A percentile compares a stretch with the other conserved stretches of the same genome.
Conservation (phyloP, 2,888 invertebrate species). For the Lymantria monacha region DNA sequence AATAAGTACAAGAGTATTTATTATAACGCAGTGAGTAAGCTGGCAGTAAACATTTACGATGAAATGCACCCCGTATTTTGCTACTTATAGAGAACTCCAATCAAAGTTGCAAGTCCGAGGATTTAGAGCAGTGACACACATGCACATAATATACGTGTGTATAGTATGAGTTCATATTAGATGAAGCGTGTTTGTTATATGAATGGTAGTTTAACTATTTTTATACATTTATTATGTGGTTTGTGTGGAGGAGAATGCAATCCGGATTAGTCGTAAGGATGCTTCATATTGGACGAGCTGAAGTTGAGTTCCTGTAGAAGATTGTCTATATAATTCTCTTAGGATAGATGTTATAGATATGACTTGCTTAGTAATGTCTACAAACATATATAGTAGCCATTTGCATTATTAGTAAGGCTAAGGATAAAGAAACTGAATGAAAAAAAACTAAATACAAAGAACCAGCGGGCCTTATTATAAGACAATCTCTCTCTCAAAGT, state of each 20-base stretch:
- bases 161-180: slow-evolving; percentile 16
- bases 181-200: slow-evolving; percentile 4
- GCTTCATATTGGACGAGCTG: background rate
- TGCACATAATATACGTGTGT: slow-evolving; percentile 16
- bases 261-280: background rate
- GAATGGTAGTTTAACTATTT: background rate
- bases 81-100: slow-evolving; percentile 40
- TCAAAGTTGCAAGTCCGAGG: slow-evolving; percentile 57
- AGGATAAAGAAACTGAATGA: too few species aligned
- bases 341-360: too few species aligned
- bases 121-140: slow-evolving; percentile 37
- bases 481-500: too few species aligned
- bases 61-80: slow-evolving; percentile 32
- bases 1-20: slow-evolving; percentile 13
- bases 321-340: too few species aligned
- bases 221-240: too few species aligned
- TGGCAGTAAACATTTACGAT: slow-evolving; percentile 48
- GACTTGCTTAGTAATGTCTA: too few species aligned
- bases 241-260: too few species aligned
- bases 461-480: too few species aligned
- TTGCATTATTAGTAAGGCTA: too few species aligned
- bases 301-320: background rate
- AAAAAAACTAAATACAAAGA: too few species aligned
- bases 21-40: slow-evolving; percentile 32
- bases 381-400: too few species aligned